Evolutionary conservation across 2,113 vertebrate species (phyloP).

Genomic region (Oreotrochilus melanogaster): DNA sequence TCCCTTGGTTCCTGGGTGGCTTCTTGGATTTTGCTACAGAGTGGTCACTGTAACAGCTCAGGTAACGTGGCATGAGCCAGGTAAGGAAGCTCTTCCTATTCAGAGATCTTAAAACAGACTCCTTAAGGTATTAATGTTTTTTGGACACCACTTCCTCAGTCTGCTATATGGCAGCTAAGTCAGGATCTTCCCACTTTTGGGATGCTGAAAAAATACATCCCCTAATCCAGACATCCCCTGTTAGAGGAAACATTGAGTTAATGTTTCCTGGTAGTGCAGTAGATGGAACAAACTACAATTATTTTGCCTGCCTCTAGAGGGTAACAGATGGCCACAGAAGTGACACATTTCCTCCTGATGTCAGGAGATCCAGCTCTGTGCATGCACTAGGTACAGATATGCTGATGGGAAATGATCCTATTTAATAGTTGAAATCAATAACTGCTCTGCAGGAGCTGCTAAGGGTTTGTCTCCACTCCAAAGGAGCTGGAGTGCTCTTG

Average conservation of each 20-base stretch:
- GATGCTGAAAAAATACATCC: neutral
- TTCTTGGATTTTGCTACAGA: neutral
- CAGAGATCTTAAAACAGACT: neutral
- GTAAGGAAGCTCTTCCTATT: neutral
- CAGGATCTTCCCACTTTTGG: neutral
- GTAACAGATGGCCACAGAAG: conserved; percentile 37
- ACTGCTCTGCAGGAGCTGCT: neutral
- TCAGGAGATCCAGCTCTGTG: neutral
- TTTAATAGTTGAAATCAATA: neutral
- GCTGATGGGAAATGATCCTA: neutral
- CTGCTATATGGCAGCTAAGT: fast-evolving
- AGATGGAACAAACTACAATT: neutral
- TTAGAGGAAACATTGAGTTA: neutral
- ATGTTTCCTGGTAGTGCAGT: neutral
- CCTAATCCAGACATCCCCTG: fast-evolving
- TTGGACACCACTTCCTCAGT: neutral
- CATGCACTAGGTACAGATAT: neutral
- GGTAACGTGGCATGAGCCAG: neutral
- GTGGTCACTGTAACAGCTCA: neutral
- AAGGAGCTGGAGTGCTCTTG: neutral
- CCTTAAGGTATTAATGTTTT: neutral
- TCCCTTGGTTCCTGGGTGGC: neutral
- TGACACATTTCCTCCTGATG: neutral
- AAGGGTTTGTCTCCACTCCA: neutral
- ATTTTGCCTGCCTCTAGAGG: conserved; percentile 40